These are phyloP conservation scores for Paratrypauchen microcephalus DNA, from an alignment of 2,797 vertebrate species.

Conservation along the genomic window DNA sequence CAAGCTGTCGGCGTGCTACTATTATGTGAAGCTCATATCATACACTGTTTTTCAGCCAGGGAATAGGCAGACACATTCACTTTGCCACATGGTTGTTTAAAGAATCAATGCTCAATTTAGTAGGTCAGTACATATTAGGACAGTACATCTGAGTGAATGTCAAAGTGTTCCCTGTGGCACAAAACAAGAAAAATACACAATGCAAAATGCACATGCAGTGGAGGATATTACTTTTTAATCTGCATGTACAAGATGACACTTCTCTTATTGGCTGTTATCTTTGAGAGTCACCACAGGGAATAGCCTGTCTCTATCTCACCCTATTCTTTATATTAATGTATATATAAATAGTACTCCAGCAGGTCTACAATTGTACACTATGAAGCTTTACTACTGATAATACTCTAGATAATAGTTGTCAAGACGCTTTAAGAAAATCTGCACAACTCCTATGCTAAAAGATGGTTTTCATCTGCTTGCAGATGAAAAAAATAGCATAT, in stretches of 20 bases:
- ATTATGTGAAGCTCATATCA: conserved; percentile 20
- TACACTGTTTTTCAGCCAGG: conserved; percentile 22
- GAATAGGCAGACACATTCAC: conserved; percentile 3
- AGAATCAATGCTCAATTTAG: conserved; percentile 21
- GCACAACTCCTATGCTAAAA: background rate
- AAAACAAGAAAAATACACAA: conserved; percentile 1
- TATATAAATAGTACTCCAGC: background rate
- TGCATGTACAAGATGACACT: background rate
- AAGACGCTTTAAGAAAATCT: background rate
- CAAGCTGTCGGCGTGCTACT: conserved; percentile 16
- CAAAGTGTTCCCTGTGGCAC: background rate
- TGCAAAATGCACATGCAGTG: too few species aligned
- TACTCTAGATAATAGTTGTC: background rate
- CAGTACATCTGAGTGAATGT: background rate
- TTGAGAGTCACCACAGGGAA: background rate
- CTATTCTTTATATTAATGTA: background rate
- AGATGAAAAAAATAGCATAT: background rate
- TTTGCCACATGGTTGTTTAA: conserved; percentile 8
- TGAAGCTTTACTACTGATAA: background rate
- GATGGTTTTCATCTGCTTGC: background rate
- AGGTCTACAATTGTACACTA: background rate
- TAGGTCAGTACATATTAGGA: background rate
- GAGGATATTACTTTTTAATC: background rate
- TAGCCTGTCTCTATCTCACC: background rate
- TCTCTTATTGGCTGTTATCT: background rate